Evolutionary conservation across 1,140 invertebrate species (phyloP).

Genomic region (Nebria ingens): DNA sequence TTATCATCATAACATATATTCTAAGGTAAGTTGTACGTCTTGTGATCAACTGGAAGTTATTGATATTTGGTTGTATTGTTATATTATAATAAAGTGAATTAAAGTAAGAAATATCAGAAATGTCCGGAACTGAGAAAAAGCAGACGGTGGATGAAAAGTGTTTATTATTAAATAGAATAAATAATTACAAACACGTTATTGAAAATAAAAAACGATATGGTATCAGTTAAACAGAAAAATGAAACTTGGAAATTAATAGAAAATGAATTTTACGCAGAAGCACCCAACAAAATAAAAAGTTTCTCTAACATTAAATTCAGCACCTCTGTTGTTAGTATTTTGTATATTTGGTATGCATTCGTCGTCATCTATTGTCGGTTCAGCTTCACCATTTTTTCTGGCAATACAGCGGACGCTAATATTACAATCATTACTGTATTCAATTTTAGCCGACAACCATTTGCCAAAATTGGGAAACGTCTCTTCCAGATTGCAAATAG

Average conservation of each 20-base stretch:
- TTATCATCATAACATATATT: too few species aligned
- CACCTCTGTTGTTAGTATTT: not conserved
- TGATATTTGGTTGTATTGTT: too few species aligned
- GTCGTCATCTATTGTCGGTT: not conserved
- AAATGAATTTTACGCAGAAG: not conserved
- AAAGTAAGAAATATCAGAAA: too few species aligned
- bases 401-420: slow-evolving; percentile 28
- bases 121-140: too few species aligned
- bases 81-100: too few species aligned
- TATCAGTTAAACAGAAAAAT: not conserved
- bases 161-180: not conserved
- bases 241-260: not conserved
- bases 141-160: not conserved
- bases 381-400: slow-evolving; percentile 13
- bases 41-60: too few species aligned
- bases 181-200: not conserved
- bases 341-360: not conserved
- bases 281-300: not conserved
- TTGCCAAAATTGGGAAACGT: slow-evolving; percentile 27
- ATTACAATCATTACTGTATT: slow-evolving; percentile 24
- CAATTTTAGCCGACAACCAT: slow-evolving; percentile 23
- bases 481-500: slow-evolving; percentile 29
- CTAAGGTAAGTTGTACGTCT: too few species aligned
- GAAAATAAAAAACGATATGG: not conserved
- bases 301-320: not conserved